Base-by-base conservation (phyloP, 1,140 invertebrate species). In the Drosophila persimilis region DNA sequence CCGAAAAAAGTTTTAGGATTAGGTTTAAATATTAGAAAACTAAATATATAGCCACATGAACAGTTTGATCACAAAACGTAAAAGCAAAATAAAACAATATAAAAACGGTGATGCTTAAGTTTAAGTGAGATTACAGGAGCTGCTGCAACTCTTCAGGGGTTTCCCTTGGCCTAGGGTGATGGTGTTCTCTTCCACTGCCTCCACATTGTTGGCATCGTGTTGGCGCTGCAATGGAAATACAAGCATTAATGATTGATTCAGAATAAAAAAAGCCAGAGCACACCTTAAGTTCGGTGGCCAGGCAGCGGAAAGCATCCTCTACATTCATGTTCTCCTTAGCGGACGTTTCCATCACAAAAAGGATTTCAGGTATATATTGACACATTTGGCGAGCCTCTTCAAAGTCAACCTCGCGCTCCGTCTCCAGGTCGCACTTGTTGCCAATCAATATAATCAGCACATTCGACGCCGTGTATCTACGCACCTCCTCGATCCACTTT, bases 251-350 rank as follows among this genome's bases (percentile, higher is more conserved):
- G 2, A 17, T 26, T 9, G 13, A 20, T 15, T 29, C 13, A 8
- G 60, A 56, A 11, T 6, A 20, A 39, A 11, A 3, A 1, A 8
- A 8, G 9, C 31, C 31, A 2, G 7, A 15, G 7, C 29, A 13
- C 92, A 96, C 96, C 93, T 96, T 97, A 46, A 97, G 92, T 93
- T 98, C 96, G 29, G 95, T 96, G 62, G 97, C 97, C 90, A 98
- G 93, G 73, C 94, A 96, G 59, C 96, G 94, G 92, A 98, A 98
- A 69, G 97, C 96, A 78, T 97, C 96, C 91, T 98, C 97, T 66
- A 98, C 95, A 92, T 98, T 98, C 45, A 96, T 97, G 81, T 98
- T 97, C 83, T 97, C 96, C 92, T 98, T 98, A 52, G 97, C 97
- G 70, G 97, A 98, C 7, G 97, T 97, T 93, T 98, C 97, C 92